Percentiles rank a stretch among this genome's conserved stretches.
Evolutionary conservation across 2,797 vertebrate species (phyloP).

Genomic region (Sciaenops ocellatus): DNA sequence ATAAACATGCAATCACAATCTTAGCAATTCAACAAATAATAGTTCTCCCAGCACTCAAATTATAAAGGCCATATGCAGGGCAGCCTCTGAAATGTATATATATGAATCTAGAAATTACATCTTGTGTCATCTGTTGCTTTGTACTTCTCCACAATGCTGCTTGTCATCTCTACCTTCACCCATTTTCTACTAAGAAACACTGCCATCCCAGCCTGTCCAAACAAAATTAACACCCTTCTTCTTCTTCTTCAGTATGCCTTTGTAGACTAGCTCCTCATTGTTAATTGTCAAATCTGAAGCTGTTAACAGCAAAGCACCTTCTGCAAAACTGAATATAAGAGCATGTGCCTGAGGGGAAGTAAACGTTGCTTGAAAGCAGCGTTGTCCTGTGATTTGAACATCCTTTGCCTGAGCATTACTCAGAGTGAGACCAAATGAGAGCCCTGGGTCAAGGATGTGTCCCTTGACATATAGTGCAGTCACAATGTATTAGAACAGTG

Average conservation of each 20-base stretch:
- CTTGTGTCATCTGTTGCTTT: background rate
- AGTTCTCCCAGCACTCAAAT: slow-evolving; percentile 12
- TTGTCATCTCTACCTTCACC: slow-evolving; percentile 1
- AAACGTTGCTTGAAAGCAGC: slow-evolving; percentile 29
- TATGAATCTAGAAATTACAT: slow-evolving; percentile 3
- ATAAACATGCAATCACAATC: background rate
- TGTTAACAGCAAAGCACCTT: slow-evolving; percentile 20
- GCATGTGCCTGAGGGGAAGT: slow-evolving; percentile 19
- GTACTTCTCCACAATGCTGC: slow-evolving; percentile 20
- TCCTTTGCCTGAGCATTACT: slow-evolving; percentile 28
- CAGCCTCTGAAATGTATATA: background rate
- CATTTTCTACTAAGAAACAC: background rate
- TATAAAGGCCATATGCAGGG: background rate
- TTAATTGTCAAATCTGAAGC: slow-evolving; percentile 40
- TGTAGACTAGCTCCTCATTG: background rate
- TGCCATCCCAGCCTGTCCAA: slow-evolving; percentile 27
- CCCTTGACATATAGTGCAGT: slow-evolving; percentile 43
- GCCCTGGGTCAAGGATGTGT: slow-evolving; percentile 41
- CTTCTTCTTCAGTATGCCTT: slow-evolving; percentile 10
- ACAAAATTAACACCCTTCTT: slow-evolving; percentile 30
- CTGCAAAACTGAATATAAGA: background rate
- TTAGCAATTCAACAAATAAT: slow-evolving; percentile 10
- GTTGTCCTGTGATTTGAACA: slow-evolving; percentile 24
- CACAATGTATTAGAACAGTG: slow-evolving; percentile 35
- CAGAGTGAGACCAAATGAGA: slow-evolving; percentile 26